Conservation (phyloP, 2,888 invertebrate genomes). For the Sminthurinus aureus region DNA sequence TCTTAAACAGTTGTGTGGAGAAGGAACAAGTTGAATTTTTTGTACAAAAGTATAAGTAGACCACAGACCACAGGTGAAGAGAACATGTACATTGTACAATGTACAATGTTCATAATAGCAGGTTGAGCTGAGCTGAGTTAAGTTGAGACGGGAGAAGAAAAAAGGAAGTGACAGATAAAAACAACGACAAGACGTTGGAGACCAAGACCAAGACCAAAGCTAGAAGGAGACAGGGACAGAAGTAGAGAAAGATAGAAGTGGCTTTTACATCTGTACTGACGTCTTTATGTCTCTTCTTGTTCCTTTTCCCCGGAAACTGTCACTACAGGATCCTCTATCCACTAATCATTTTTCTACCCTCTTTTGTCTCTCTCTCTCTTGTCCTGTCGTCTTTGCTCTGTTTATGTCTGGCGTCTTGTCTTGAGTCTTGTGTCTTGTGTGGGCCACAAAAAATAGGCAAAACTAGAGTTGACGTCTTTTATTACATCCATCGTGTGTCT, state of each 20-base stretch:
- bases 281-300: background rate
- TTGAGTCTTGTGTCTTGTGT: no score
- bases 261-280: background rate
- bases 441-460: background rate
- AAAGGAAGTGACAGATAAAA: no score
- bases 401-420: no score
- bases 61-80: no score
- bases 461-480: conserved; percentile 6
- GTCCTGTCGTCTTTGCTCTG: background rate
- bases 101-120: no score
- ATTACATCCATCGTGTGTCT: background rate
- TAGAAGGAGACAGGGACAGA: background rate
- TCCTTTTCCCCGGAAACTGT: background rate
- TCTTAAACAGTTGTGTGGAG: no score
- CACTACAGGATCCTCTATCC: background rate
- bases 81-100: no score
- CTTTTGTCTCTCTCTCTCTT: background rate
- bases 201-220: no score
- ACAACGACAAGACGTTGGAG: background rate
- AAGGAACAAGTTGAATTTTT: no score
- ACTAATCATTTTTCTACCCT: background rate
- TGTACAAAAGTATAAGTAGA: no score
- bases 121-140: no score
- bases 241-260: background rate
- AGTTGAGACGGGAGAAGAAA: no score